These are phyloP conservation scores for Thrips palmi DNA, from an alignment of 1,140 invertebrate species.

Conservation along the genomic window DNA sequence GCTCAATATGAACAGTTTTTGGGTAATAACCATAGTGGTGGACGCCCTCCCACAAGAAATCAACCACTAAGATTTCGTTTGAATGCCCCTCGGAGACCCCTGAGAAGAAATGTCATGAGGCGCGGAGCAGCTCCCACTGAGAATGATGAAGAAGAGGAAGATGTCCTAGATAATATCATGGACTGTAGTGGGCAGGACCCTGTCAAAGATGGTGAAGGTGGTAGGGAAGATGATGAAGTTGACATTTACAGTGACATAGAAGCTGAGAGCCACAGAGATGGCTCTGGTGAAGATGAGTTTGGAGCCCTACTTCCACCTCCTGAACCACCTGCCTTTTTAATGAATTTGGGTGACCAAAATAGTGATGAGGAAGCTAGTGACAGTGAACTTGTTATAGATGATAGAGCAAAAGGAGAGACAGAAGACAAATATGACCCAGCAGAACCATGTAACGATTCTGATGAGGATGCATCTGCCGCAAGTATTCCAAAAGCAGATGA, in stretches of 20 bases:
- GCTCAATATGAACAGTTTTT: too few relatives aligned
- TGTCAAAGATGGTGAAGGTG: conserved; percentile 2
- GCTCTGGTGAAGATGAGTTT: conserved; percentile 10
- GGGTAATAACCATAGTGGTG: too few relatives aligned
- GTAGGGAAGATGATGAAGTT: conserved; percentile 23
- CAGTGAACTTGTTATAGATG: conserved; percentile 43
- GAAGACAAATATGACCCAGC: conserved; percentile 37
- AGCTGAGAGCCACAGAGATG: conserved; percentile 17
- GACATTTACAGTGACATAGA: conserved; percentile 37
- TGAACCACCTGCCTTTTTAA: conserved; percentile 30
- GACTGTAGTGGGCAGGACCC: conserved; percentile 1
- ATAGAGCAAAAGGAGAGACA: too few relatives aligned
- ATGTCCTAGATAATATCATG: too few relatives aligned
- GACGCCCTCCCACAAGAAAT: too few relatives aligned
- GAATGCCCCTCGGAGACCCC: too few relatives aligned
- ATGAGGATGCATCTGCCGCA: conserved; percentile 13
- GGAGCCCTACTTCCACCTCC: conserved; percentile 24
- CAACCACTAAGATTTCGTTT: too few relatives aligned
- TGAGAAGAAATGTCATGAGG: too few relatives aligned
- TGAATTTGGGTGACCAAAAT: conserved; percentile 22
- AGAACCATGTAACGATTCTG: conserved; percentile 35
- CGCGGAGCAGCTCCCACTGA: conserved; percentile 10
- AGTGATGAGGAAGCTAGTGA: conserved; percentile 26
- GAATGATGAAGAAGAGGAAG: conserved; percentile 19
- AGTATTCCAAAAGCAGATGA: conserved; percentile 12